A percentile compares a stretch with the other conserved stretches of the same genome.
phyloP scores from a whole-genome alignment of 2,113 vertebrate genomes.

The Taurulus bubalis region DNA sequence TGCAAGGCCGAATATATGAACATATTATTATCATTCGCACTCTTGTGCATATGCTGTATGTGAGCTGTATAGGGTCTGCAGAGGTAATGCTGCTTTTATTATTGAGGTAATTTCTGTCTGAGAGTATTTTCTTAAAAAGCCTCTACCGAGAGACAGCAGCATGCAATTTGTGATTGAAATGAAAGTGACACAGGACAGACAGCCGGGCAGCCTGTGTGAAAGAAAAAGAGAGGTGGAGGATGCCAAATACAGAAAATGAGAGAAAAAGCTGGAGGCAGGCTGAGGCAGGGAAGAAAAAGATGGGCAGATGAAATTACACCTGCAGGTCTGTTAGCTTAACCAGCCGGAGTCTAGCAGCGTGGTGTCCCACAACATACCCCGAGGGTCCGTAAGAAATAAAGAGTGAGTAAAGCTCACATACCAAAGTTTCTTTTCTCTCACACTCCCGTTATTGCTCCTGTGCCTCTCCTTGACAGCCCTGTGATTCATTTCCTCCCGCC shows the following conservation, averaged over 20 bases:
- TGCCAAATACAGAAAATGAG: conserved; percentile 42
- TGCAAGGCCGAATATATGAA: neutral
- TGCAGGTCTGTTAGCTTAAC: conserved; percentile 76
- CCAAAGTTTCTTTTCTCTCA: conserved; percentile 77
- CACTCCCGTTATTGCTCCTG: conserved; percentile 78
- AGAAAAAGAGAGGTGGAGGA: conserved; percentile 34
- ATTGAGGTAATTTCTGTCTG: conserved; percentile 37
- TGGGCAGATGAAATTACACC: conserved; percentile 77
- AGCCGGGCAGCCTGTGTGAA: conserved; percentile 26
- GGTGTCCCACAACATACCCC: conserved; percentile 73
- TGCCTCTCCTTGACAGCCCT: conserved; percentile 77
- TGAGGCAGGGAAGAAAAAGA: conserved; percentile 56
- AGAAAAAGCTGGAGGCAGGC: conserved; percentile 35
- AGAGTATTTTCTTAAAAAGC: conserved; percentile 54
- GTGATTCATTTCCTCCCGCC: conserved; percentile 80
- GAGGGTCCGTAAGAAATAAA: conserved; percentile 70
- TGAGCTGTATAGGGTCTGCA: neutral
- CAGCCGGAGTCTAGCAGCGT: conserved; percentile 52
- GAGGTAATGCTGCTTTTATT: conserved; percentile 55
- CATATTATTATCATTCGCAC: neutral
- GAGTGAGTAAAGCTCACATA: conserved; percentile 79
- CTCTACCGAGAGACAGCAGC: conserved; percentile 47
- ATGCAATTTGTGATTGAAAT: conserved; percentile 62
- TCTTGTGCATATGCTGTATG: neutral
- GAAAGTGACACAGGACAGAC: conserved; percentile 61